Evolutionary conservation across 2,888 invertebrate genomes (phyloP), one percentile per base, ranked within the genome.

Genomic region (Melinaea menophilus): DNA sequence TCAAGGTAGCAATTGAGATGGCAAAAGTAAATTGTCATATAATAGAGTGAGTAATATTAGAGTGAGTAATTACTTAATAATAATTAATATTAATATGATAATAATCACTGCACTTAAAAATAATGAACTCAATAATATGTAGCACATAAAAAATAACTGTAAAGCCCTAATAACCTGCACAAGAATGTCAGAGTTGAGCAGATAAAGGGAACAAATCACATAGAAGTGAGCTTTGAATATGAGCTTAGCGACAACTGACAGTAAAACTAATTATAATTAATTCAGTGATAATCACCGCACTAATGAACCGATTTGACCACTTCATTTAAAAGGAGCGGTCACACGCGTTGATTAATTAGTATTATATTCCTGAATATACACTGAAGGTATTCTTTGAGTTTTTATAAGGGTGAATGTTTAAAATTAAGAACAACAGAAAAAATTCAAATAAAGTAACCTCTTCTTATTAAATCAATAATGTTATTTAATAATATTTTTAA

Each of bases 271-370:
- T 64, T 64, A 66, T 59, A 62, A 64, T 64, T 64, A 66, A 66
- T 58, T 57, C 58, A 31, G 55, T 47, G 67, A 56, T 67, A 67
- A 67, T 67, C 47, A 46, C 58, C 22, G 41, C 56, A 56, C 60
- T 64, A 64, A 64, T 60, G 64, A 64, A 64, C 51, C 59, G 35
- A 64, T 67, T 67, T 64, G 67, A 64, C 58, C 59, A 56, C 64
- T 64, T 67, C 62, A 58, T 62, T 66, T 58, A 55, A 66, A 56
- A 54, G 63, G 55, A 33, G 64, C 58, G 58, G 56, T 58, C 58
- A 51, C 48, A 48, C 9, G 55, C 55, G 22, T 58, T n/a, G 48
- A 56, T 55, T 55, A 61, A 61, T 61, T 58, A 11, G 3, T 31
- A 22, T 57, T 37, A 22, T 22, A 22, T 22, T 22, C 0, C 46